Base-by-base conservation (phyloP, 2,888 invertebrate genomes). In the Plebejus anna region DNA sequence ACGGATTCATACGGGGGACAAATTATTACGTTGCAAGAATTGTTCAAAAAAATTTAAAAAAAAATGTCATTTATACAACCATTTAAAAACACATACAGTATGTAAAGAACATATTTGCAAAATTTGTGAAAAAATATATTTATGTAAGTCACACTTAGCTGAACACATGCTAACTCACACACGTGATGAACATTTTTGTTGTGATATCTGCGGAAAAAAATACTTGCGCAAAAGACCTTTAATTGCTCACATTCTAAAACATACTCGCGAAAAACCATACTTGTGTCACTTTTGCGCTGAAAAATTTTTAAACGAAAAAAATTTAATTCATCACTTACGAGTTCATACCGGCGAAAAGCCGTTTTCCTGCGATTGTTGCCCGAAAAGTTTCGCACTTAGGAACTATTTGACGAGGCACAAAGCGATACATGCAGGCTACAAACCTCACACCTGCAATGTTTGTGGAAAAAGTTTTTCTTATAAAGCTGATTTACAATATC, bases 311-410 rank as follows among this genome's bases (percentile, higher is more conserved):
- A 22, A 28, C 3, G 28, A 28, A 66, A 9, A 32, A 9, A 32
- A 11, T 4, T 66, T 66, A 28, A 66, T 28, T 66, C 11, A 28
- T 11, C 61, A 66, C 13, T 28, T 66, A 66, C 16, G 9, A 66
- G 32, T 13, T 66, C 66, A 66, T 66, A 59, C 59, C n/a, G 59
- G 59, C 1, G 66, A 66, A 66, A 66, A 66, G 13, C 66, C 66
- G 4, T 66, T 32, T 36, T 32, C 32, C 16, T 66, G 66, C 32
- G 32, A 36, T 36, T 32, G 13, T 32, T 66, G 66, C 28, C 5
- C 66, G 9, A 66, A 66, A 13, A 66, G 13, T 4, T 66, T 66
- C 32, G 16, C 32, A 32, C 36, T 1, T 32, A 66, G 13, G 32
- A 3, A 1, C 66, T 4, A 32, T 66, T 32, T 66, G 13, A 4